phyloP scores from a whole-genome alignment of 2,888 invertebrate genomes.

The Linnaemya vulpina region DNA sequence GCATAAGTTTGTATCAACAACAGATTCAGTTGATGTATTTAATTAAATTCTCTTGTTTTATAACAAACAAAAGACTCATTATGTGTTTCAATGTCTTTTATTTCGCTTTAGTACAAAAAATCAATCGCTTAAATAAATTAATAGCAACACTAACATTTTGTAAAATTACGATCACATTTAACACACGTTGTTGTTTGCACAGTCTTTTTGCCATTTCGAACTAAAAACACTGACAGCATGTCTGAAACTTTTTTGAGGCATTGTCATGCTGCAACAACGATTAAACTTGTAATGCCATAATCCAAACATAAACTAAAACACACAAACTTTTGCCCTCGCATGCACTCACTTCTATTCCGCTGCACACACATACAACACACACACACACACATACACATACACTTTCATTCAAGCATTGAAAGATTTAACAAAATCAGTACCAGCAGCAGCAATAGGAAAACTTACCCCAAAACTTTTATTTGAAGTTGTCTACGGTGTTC shows the following conservation, averaged over 20 bases:
- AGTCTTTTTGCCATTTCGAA: not conserved
- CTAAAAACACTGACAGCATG: slow-evolving; percentile 3
- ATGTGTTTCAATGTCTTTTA: no score
- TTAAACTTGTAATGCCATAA: not conserved
- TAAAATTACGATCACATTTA: not conserved
- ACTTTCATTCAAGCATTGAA: not conserved
- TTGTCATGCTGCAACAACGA: not conserved
- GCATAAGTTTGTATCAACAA: no score
- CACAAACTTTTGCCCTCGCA: not conserved
- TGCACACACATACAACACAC: not conserved
- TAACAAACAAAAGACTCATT: no score
- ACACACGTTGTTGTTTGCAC: not conserved
- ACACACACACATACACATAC: not conserved
- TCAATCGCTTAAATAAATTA: no score
- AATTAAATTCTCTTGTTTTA: no score
- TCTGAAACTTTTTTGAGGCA: slow-evolving; percentile 15
- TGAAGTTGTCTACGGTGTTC: slow-evolving; percentile 51
- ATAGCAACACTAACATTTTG: no score
- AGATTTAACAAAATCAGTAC: not conserved
- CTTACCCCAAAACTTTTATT: slow-evolving; percentile 54
- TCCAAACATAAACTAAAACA: slow-evolving; percentile 13
- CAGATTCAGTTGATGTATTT: no score
- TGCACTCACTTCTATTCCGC: not conserved
- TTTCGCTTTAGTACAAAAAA: no score
- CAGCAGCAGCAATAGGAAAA: slow-evolving; percentile 13